Percentiles rank a stretch among this genome's conserved stretches.
Evolutionary conservation across 2,888 invertebrate species (phyloP).

Genomic region (Lepas anatifera): DNA sequence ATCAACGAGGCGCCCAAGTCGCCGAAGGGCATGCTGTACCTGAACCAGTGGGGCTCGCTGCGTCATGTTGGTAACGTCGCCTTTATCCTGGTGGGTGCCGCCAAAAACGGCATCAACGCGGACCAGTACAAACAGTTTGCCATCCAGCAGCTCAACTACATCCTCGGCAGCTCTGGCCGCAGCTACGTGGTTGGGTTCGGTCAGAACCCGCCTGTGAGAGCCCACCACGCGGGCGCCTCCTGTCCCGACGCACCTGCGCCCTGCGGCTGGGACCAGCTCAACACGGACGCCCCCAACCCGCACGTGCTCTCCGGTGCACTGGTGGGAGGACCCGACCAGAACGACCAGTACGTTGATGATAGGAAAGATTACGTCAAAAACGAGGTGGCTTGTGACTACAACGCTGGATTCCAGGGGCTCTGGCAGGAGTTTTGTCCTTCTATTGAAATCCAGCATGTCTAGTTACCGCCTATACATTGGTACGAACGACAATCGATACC

Average conservation of each 20-base stretch:
- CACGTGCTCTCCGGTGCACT: conserved; percentile 43
- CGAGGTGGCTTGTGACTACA: conserved; percentile 30
- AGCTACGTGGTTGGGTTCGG: conserved; percentile 46
- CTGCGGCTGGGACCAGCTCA: conserved; percentile 41
- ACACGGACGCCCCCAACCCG: conserved; percentile 38
- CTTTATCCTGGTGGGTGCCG: conserved; percentile 42
- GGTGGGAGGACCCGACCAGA: conserved; percentile 44
- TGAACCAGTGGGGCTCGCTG: conserved; percentile 43
- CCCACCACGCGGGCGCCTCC: conserved; percentile 40
- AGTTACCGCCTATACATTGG: too few relatives aligned
- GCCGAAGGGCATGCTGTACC: conserved; percentile 42
- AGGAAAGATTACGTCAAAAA: conserved; percentile 44
- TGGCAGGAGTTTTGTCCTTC: conserved; percentile 15
- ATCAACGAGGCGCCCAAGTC: conserved; percentile 38
- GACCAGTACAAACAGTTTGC: conserved; percentile 36
- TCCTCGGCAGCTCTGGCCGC: conserved; percentile 41
- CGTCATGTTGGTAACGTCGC: conserved; percentile 44
- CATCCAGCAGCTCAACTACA: conserved; percentile 42
- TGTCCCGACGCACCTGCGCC: conserved; percentile 39
- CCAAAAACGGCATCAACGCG: not conserved
- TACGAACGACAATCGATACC: too few relatives aligned
- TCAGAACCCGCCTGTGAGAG: conserved; percentile 40
- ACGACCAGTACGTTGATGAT: conserved; percentile 41
- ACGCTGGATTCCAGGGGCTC: conserved; percentile 22
- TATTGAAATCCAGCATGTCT: not conserved